These are phyloP conservation scores for Acronicta aceris DNA, from an alignment of 2,888 invertebrate species.

Conservation along the genomic window DNA sequence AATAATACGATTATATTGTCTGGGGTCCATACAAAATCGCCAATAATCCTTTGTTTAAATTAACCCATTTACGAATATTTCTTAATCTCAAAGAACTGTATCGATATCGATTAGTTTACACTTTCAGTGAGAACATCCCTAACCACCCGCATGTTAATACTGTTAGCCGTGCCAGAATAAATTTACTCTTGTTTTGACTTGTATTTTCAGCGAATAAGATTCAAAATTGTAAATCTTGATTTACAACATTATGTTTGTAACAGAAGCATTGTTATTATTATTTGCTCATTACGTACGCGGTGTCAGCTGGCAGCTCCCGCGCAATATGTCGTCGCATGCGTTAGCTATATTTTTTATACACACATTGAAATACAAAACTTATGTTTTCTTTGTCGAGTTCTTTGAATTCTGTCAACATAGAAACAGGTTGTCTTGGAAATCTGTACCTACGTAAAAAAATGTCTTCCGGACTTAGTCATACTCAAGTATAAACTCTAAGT, in stretches of 20 bases:
- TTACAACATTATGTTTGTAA: slow-evolving; percentile 30
- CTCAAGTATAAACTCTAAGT: slow-evolving; percentile 2
- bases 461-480: slow-evolving; percentile 43
- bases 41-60: no score
- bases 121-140: slow-evolving; percentile 62
- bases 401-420: slow-evolving; percentile 35
- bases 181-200: slow-evolving; percentile 54
- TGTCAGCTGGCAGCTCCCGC: slow-evolving; percentile 74
- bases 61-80: neutral
- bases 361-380: slow-evolving; percentile 26
- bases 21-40: no score
- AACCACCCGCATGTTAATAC: slow-evolving; percentile 74
- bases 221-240: slow-evolving; percentile 42
- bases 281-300: slow-evolving; percentile 65
- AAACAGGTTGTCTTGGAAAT: slow-evolving; percentile 46
- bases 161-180: slow-evolving; percentile 64
- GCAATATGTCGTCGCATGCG: slow-evolving; percentile 49
- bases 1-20: no score
- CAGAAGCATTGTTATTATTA: slow-evolving; percentile 67
- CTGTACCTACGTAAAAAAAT: slow-evolving; percentile 32
- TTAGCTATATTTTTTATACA: slow-evolving; percentile 43
- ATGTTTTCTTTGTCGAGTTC: slow-evolving; percentile 53
- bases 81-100: slow-evolving; percentile 14
- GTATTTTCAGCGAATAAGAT: slow-evolving; percentile 60
- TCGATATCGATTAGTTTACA: slow-evolving; percentile 62